Base-by-base conservation (phyloP, 2,113 vertebrate genomes). In the Lathamus discolor region DNA sequence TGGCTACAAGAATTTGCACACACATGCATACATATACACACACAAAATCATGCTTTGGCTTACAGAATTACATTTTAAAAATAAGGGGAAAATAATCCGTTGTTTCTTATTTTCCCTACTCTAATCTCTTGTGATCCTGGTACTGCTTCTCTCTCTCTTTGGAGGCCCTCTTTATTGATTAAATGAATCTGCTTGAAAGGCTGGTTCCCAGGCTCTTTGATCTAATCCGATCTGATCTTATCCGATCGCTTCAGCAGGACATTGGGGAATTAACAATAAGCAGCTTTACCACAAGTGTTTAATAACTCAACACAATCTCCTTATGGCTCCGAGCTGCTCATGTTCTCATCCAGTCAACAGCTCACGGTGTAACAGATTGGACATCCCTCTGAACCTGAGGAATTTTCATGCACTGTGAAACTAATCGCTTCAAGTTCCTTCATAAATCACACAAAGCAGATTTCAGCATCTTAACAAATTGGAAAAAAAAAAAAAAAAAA, bases 291-390 rank as follows among this genome's bases (percentile, higher is more conserved):
- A 98, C 98, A 98, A 98, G 98, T 98, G 98, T 98, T 99, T 98
- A 99, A 99, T 99, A 99, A 99, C 98, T 99, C 98, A 95, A 97
- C 98, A 98, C 98, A 99, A 99, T 99, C 99, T 98, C 97, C 98
- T 99, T 98, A 98, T 97, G 97, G 98, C 98, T 98, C 88, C 7
- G 95, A 98, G 98, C 98, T 98, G 98, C 98, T 98, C 98, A 97
- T 97, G 97, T 98, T 98, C 98, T 98, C 98, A 98, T 98, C 97
- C 97, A 98, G 98, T 97, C 98, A 97, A 97, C 81, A 52, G 97
- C 98, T 97, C 95, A 84, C 37, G 37, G 98, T 97, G 97, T 97
- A 98, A 98, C 98, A 98, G 98, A 98, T 98, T 98, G 98, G 98
- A 98, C 97, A 96, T 96, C 96, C 97, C 96, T 97, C 97, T 93